A percentile compares a stretch with the other conserved stretches of the same genome.
These are phyloP conservation scores for Oscheius myriophilus DNA, from an alignment of 2,888 invertebrate species.

Conservation along the genomic window DNA sequence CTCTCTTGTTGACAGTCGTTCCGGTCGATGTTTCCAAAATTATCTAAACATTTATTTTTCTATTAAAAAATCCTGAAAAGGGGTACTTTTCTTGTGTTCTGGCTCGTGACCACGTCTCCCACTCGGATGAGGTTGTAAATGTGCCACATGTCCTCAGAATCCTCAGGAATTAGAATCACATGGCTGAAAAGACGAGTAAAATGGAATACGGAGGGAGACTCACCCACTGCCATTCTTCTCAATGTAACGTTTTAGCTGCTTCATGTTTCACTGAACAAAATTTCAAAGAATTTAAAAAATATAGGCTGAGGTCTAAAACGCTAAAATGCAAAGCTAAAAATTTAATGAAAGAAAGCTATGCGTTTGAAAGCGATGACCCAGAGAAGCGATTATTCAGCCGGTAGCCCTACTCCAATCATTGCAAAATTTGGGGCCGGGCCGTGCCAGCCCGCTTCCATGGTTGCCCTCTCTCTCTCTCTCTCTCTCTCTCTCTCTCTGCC, in stretches of 20 bases:
- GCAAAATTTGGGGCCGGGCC: not conserved
- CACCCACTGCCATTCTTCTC: conserved; percentile 86
- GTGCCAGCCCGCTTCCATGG: not conserved
- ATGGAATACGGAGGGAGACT: not conserved
- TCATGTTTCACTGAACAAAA: conserved; percentile 32
- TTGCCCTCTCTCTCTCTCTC: too few species aligned
- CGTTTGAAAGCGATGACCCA: too few species aligned
- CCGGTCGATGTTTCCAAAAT: conserved; percentile 87
- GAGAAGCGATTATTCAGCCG: too few species aligned
- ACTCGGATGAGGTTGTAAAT: conserved; percentile 92
- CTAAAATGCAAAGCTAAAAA: too few species aligned
- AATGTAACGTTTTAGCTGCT: conserved; percentile 30
- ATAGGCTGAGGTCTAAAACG: too few species aligned
- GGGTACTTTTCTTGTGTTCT: conserved; percentile 80
- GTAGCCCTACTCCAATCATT: conserved; percentile 5
- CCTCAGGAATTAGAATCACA: conserved; percentile 89
- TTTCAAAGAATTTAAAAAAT: too few species aligned
- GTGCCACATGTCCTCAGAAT: conserved; percentile 99
- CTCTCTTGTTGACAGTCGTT: conserved; percentile 87
- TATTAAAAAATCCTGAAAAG: not conserved
- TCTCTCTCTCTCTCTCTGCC: too few species aligned
- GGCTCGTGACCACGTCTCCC: conserved; percentile 88
- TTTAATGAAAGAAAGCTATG: too few species aligned
- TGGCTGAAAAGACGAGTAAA: conserved; percentile 75
- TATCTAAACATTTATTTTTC: conserved; percentile 36